Evolutionary conservation across 2,113 vertebrate species (phyloP).

Genomic region (Quiscalus mexicanus): DNA sequence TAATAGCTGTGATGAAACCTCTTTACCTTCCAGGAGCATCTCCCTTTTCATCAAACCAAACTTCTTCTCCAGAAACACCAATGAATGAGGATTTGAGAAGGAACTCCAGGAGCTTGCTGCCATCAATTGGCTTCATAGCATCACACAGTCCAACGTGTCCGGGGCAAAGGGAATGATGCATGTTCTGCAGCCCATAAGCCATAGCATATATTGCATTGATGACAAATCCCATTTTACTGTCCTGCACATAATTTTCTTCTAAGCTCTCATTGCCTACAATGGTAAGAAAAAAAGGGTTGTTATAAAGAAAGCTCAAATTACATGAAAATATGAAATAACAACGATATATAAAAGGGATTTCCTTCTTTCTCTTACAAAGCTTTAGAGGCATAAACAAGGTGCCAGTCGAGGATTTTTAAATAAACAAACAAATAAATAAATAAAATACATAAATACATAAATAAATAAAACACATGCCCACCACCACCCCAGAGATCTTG

Average conservation of each 20-base stretch:
- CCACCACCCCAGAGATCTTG: neutral
- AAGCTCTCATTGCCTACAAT: constrained; percentile 90
- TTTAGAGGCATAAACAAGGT: neutral
- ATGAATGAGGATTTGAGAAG: constrained; percentile 92
- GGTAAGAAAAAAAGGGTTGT: neutral
- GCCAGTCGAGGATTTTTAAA: neutral
- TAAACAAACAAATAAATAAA: neutral
- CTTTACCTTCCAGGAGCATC: constrained; percentile 95
- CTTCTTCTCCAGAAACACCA: constrained; percentile 94
- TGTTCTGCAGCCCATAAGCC: constrained; percentile 95
- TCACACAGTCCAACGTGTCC: constrained; percentile 88
- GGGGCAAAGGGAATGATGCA: constrained; percentile 90
- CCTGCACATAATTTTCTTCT: constrained; percentile 95
- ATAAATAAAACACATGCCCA: neutral
- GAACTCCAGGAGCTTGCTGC: constrained; percentile 94
- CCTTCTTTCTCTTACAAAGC: neutral
- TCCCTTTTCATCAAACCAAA: constrained; percentile 97
- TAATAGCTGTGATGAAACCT: neutral
- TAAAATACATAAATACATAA: neutral
- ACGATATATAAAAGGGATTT: neutral
- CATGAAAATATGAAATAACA: neutral
- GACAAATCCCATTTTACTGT: constrained; percentile 99
- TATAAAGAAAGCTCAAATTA: neutral
- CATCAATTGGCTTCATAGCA: constrained; percentile 96
- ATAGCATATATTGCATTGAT: constrained; percentile 99